A percentile compares a stretch with the other conserved stretches of the same genome.
Evolutionary conservation across 2,797 vertebrate species (phyloP).

Genomic region (Rhynchotus rufescens): DNA sequence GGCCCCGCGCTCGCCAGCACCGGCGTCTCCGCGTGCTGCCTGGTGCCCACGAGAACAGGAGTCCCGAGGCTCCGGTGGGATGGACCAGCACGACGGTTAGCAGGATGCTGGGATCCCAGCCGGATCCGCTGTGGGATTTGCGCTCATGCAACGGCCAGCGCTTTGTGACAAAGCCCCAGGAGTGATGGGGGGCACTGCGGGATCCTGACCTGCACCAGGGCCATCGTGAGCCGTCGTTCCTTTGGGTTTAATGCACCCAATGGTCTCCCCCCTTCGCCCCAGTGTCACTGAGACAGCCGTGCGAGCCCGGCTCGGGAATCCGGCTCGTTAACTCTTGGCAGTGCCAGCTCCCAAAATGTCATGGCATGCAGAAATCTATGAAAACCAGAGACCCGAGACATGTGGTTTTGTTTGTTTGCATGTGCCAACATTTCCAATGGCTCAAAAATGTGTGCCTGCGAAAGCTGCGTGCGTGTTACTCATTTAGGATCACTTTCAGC

Average conservation of each 20-base stretch:
- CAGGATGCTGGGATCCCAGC: neutral
- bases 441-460: conserved; percentile 58
- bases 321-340: conserved; percentile 31
- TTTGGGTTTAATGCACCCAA: neutral
- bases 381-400: conserved; percentile 68
- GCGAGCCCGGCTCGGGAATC: conserved; percentile 21
- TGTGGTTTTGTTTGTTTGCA: conserved; percentile 73
- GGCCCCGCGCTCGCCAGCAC: too few species aligned
- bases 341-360: conserved; percentile 49
- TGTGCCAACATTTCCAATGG: conserved; percentile 68
- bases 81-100: neutral
- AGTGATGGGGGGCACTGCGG: neutral
- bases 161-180: neutral
- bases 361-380: conserved; percentile 68
- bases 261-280: neutral
- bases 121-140: neutral
- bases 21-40: neutral
- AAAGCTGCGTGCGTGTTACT: conserved; percentile 60
- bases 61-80: fast-evolving
- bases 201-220: neutral
- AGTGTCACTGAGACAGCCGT: neutral
- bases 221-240: neutral
- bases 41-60: neutral
- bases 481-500: conserved; percentile 70
- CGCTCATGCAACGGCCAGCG: fast-evolving